Evolutionary conservation across 2,113 vertebrate species (phyloP).

Genomic region (Catagonus wagneri): DNA sequence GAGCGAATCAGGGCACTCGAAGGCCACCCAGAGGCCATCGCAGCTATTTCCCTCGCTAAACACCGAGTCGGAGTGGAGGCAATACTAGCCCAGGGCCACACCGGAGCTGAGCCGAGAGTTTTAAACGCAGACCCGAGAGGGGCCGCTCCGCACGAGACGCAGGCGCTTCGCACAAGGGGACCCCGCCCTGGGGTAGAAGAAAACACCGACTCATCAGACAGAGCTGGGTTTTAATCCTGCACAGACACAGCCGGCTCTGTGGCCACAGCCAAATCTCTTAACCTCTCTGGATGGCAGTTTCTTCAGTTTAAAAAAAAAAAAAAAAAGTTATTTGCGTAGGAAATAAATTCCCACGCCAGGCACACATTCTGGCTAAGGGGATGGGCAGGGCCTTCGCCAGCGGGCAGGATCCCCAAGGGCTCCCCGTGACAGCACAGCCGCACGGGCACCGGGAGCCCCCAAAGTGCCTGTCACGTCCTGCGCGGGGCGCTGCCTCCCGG

Average conservation of each 20-base stretch:
- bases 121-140: not conserved
- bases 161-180: not conserved
- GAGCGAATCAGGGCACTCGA: not conserved
- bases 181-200: not conserved
- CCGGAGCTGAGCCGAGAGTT: rapidly evolving
- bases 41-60: not conserved
- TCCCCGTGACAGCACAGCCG: not conserved
- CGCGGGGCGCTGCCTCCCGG: not conserved
- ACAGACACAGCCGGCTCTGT: not conserved
- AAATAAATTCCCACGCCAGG: not conserved
- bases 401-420: not conserved
- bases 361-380: not conserved
- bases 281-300: not conserved
- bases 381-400: not conserved
- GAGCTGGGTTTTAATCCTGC: not conserved
- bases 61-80: not conserved
- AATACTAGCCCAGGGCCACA: not conserved
- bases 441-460: not conserved
- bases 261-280: not conserved
- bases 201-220: not conserved
- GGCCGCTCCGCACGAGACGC: not conserved
- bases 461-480: not conserved
- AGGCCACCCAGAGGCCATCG: not conserved
- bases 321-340: not conserved
- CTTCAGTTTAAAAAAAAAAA: not conserved